phyloP scores from a whole-genome alignment of 2,797 vertebrate genomes.

The Catharus ustulatus region DNA sequence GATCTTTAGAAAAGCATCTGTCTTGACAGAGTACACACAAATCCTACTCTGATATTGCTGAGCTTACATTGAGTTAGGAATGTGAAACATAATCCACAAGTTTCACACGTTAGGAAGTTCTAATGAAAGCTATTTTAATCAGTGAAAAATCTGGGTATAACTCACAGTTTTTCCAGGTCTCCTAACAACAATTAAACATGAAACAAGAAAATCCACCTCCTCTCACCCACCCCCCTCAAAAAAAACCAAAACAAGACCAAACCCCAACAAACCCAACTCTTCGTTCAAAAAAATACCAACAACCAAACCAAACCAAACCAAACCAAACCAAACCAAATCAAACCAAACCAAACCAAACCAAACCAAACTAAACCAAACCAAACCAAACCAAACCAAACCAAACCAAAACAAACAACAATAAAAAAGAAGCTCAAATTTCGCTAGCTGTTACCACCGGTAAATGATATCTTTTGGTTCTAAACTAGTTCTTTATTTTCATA shows the following conservation, averaged over 20 bases:
- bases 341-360: neutral
- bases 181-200: neutral
- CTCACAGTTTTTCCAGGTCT: neutral
- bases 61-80: neutral
- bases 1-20: neutral
- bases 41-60: neutral
- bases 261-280: neutral
- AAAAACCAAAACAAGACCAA: too few species aligned
- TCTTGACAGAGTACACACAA: neutral
- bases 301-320: neutral
- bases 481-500: neutral
- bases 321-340: neutral
- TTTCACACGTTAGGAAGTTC: neutral
- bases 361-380: neutral
- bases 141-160: neutral
- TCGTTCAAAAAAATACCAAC: neutral
- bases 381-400: neutral
- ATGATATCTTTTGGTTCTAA: neutral
- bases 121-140: neutral
- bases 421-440: neutral
- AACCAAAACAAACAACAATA: too few species aligned
- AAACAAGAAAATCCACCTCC: neutral
- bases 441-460: neutral
- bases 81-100: neutral
- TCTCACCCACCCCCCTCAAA: rapidly evolving